phyloP scores from a whole-genome alignment of 2,797 vertebrate species.

The Erithacus rubecula region DNA sequence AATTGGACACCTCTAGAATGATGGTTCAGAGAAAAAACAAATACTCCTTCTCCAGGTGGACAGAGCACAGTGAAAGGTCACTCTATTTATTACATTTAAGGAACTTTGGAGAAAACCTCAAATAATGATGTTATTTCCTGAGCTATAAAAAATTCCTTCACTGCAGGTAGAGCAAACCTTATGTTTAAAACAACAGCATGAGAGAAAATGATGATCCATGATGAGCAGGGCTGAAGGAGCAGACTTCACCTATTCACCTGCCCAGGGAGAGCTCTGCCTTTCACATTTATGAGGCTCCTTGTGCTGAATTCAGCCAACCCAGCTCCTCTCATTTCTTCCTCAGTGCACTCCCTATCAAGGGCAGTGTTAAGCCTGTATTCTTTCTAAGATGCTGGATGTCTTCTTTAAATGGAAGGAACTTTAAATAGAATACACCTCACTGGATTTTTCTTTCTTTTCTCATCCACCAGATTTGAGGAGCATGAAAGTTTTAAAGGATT shows the following conservation, averaged over 20 bases:
- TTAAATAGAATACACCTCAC: neutral
- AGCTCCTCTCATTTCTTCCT: neutral
- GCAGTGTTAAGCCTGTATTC: neutral
- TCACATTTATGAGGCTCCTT: neutral
- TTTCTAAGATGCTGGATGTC: neutral
- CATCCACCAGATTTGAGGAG: neutral
- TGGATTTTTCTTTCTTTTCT: neutral
- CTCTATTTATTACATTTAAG: neutral
- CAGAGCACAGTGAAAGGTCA: neutral
- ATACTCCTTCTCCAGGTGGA: neutral
- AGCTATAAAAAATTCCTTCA: neutral
- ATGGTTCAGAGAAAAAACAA: neutral
- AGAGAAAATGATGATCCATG: neutral
- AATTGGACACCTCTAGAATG: neutral
- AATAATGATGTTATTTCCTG: neutral
- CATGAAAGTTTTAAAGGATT: neutral
- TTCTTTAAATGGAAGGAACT: neutral
- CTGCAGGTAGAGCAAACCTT: neutral
- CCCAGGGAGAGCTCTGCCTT: neutral
- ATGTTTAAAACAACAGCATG: slow-evolving; percentile 40
- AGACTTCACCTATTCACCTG: neutral
- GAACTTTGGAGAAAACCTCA: neutral
- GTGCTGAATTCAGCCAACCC: neutral
- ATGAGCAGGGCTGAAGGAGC: neutral
- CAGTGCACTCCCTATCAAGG: neutral